phyloP scores from a whole-genome alignment of 1,140 invertebrate genomes.

The Elymnias hypermnestra region DNA sequence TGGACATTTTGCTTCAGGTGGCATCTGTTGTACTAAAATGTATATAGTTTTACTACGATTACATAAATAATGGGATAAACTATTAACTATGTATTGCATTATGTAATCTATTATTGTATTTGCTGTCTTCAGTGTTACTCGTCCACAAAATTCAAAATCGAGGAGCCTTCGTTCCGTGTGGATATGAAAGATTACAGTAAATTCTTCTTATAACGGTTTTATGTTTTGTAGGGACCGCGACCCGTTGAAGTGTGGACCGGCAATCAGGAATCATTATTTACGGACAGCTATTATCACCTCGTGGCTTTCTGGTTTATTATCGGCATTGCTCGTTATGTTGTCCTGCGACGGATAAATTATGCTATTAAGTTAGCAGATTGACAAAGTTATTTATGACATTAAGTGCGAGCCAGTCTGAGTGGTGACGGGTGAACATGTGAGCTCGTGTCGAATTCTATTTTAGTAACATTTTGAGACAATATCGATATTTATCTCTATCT shows the following conservation, averaged over 20 bases:
- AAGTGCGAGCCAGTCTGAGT: slow-evolving; percentile 38
- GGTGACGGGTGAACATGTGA: slow-evolving; percentile 20
- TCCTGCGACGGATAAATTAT: slow-evolving; percentile 68
- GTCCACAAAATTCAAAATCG: too few relatives aligned
- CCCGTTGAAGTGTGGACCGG: slow-evolving; percentile 45
- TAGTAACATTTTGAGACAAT: too few relatives aligned
- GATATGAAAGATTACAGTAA: slow-evolving; percentile 24
- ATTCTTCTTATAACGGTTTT: slow-evolving; percentile 30
- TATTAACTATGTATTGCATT: too few relatives aligned
- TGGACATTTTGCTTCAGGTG: too few relatives aligned
- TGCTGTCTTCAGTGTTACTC: too few relatives aligned
- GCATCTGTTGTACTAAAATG: too few relatives aligned
- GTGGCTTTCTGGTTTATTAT: slow-evolving; percentile 72
- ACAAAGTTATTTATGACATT: slow-evolving; percentile 71
- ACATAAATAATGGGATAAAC: too few relatives aligned
- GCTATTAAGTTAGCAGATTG: slow-evolving; percentile 72
- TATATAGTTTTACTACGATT: too few relatives aligned
- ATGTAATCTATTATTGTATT: too few relatives aligned
- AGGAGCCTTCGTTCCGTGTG: too few relatives aligned
- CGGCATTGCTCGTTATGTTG: slow-evolving; percentile 69
- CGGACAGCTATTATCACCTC: slow-evolving; percentile 70
- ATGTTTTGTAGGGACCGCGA: slow-evolving; percentile 35
- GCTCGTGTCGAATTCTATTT: slow-evolving; percentile 1
- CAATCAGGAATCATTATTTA: slow-evolving; percentile 72
- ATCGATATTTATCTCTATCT: too few relatives aligned